A percentile compares a stretch with the other conserved stretches of the same genome.
These are phyloP conservation scores for Ctenosaura bakeri DNA, from an alignment of 2,797 vertebrate species.

Conservation along the genomic window DNA sequence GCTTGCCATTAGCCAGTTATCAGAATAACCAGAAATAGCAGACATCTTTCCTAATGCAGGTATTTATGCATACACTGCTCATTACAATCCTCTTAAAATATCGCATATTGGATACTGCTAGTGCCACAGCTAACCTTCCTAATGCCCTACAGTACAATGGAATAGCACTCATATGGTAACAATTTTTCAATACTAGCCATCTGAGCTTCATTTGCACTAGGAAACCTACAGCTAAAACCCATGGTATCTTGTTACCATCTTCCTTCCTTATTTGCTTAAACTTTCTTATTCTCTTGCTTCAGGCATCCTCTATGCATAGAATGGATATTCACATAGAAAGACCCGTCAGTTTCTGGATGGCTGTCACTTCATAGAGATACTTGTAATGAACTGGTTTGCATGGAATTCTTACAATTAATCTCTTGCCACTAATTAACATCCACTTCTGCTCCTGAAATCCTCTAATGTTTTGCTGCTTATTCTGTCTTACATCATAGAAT, in stretches of 20 bases:
- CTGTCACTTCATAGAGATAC: neutral
- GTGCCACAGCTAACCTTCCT: slow-evolving; percentile 62
- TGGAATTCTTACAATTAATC: neutral
- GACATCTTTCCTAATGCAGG: neutral
- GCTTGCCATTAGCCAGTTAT: neutral
- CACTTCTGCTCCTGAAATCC: fast-evolving
- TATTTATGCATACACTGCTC: neutral
- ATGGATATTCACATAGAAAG: fast-evolving
- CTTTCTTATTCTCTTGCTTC: slow-evolving; percentile 47
- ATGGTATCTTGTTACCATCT: slow-evolving; percentile 56
- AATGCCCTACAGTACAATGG: slow-evolving; percentile 46
- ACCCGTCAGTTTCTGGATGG: neutral
- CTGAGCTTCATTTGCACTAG: slow-evolving; percentile 54
- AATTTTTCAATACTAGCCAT: slow-evolving; percentile 62
- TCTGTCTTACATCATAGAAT: slow-evolving; percentile 1
- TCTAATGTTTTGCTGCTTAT: neutral
- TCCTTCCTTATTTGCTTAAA: slow-evolving; percentile 46
- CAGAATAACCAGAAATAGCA: neutral
- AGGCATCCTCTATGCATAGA: neutral
- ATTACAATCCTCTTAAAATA: neutral
- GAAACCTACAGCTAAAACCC: slow-evolving; percentile 65
- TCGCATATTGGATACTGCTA: neutral
- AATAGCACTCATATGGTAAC: slow-evolving; percentile 61
- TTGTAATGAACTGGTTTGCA: neutral
- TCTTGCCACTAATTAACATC: neutral